Base-by-base conservation (phyloP, 1,140 invertebrate genomes). In the Drosophila albomicans region DNA sequence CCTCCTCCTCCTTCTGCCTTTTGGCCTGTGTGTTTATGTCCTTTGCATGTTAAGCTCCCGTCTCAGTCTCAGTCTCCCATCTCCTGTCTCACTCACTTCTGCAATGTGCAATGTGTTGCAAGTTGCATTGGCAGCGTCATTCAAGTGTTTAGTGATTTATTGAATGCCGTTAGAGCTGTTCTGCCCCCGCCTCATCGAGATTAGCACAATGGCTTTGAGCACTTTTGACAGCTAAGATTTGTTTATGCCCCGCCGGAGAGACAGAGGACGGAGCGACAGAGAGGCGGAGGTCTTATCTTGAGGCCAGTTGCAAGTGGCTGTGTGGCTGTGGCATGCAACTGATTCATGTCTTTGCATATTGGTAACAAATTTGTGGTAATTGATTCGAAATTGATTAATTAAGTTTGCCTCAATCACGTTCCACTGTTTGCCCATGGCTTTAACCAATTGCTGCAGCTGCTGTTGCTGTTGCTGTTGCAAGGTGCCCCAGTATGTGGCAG, bases 81-180 rank as follows among this genome's bases (percentile, higher is more conserved):
- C 43, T 15, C 10, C 32, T 13, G 15, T 25, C 62, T 6, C 16
- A 8, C 49, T 3, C 35, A 28, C 28, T 25, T 0, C 1, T 28
- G 16, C 57, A 8, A 25, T 80, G 62, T 81, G 82, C 81, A 85
- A 89, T 89, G 81, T 89, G 81, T 84, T 88, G 85, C 84, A 89
- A 89, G 85, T 89, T 81, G 81, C 85, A 89, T 89, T 89, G 85
- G 85, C 85, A 89, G 85, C 81, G 85, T 89, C 85, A 89, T 89
- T 89, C 85, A 89, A 89, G 81, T 89, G 89, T 89, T 91, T 86
- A 91, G 88, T 91, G 89, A 91, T 91, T 91, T 91, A 91, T 91
- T 91, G 89, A 91, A 91, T 91, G 82, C 76, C 81, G 77, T 85
- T 85, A 74, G 81, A 85, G 81, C 71, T 71, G 73, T 62, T 69